Evolutionary conservation across 2,888 invertebrate genomes (phyloP), one percentile per base, ranked within the genome.

Genomic region (Oligia fasciuncula): DNA sequence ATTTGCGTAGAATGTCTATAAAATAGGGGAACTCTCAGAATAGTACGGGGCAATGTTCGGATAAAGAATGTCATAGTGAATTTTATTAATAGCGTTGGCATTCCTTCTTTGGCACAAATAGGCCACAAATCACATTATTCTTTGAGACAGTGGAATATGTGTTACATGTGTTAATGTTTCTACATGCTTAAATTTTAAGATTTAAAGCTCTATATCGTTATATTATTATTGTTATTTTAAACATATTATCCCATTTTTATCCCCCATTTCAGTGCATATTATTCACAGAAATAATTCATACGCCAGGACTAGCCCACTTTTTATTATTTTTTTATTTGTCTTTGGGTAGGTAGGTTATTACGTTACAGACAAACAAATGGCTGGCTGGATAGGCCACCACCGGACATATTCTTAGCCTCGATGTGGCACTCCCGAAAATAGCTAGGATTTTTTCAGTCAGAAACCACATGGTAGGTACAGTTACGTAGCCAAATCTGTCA

Each of bases 81-180:
- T 90, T 91, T 91, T 91, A 91, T 91, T 88, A 88, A 85, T 76
- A 77, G 80, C 63, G 87, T 85, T 89, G 88, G 88, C 89, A 88
- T 87, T 85, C 85, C 75, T 75, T 83, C 71, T 88, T 89, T 91
- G 91, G 91, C 91, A 91, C 86, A 87, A 89, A 85, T 85, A 80
- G 70, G 81, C 85, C 80, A 82, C 87, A 87, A 89, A 83, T 83
- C 75, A 86, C 77, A 84, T 86, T 82, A 74, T 85, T 74, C 75
- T 85, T 76, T 80, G 74, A 80, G 84, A 84, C 76, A 77, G 66
- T 79, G 70, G 80, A 87, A 84, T 84, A 81, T 79, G 72, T 87
- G 54, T 63, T 49, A 49, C 49, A 49, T 46, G 46, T 46, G 46
- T 11, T 43, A 80, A 63, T 70, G 29, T 63, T 76, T 43, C 62